Evolutionary conservation across 2,888 invertebrate species (phyloP).

Genomic region (Phortica okadai): DNA sequence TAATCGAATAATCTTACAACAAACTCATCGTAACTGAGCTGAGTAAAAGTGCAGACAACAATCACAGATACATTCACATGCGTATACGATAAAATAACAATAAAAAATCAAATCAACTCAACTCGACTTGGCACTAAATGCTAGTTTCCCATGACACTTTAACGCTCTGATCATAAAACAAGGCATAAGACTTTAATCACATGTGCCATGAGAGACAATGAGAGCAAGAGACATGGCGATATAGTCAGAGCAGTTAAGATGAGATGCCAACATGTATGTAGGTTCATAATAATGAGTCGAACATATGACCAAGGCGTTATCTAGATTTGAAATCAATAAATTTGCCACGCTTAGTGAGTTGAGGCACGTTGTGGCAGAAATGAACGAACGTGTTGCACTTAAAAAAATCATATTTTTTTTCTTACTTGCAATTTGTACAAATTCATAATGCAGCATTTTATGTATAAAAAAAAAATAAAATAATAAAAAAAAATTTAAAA

Average conservation of each 20-base stretch:
- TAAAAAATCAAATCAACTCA: constrained; percentile 23
- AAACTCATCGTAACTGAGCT: neutral
- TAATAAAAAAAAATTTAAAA: neutral
- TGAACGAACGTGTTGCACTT: constrained; percentile 21
- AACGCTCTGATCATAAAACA: neutral
- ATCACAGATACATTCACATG: neutral
- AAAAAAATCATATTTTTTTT: neutral
- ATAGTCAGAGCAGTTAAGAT: neutral
- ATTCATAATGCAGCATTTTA: constrained; percentile 3
- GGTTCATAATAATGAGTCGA: neutral
- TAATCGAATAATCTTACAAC: neutral
- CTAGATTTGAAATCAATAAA: constrained; percentile 36
- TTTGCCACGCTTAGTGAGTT: constrained; percentile 30
- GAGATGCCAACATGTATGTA: constrained; percentile 23
- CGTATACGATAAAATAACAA: constrained; percentile 23
- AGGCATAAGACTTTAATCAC: constrained; percentile 11
- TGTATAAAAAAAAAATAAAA: neutral
- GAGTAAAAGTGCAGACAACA: neutral
- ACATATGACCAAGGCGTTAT: neutral
- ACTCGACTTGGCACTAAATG: constrained; percentile 15
- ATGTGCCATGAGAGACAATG: neutral
- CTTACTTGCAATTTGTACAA: constrained; percentile 14
- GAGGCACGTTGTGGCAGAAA: neutral
- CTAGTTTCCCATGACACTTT: constrained; percentile 25
- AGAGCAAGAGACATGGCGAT: neutral